phyloP scores from a whole-genome alignment of 1,140 invertebrate species.

The Calephelis nemesis region DNA sequence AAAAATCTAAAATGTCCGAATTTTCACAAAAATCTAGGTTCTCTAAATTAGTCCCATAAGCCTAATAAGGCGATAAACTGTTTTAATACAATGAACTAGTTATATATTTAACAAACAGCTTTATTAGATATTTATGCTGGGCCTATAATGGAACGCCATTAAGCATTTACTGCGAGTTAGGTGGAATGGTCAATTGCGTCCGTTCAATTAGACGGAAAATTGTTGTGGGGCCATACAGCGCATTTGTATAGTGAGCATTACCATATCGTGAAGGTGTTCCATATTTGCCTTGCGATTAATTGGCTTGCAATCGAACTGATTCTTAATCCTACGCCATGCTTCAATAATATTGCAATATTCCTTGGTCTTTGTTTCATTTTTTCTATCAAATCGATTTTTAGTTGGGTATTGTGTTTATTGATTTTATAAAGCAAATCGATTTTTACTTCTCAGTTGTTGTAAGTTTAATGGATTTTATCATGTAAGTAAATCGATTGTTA shows the following conservation, averaged over 20 bases:
- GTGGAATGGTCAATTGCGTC: constrained; percentile 65
- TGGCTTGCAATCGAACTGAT: constrained; percentile 3
- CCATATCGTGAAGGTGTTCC: constrained; percentile 11
- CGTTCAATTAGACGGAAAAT: constrained; percentile 75
- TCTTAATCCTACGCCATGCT: constrained; percentile 6
- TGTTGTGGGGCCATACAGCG: constrained; percentile 34
- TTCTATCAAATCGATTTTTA: too few species aligned
- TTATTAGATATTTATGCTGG: constrained; percentile 1
- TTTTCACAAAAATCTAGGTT: too few species aligned
- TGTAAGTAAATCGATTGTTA: too few species aligned
- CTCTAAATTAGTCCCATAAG: too few species aligned
- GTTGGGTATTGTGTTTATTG: too few species aligned
- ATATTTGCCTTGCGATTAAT: constrained; percentile 10
- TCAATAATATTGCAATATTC: neutral
- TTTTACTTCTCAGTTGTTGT: too few species aligned
- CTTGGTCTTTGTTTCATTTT: too few species aligned
- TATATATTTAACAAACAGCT: neutral
- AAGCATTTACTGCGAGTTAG: constrained; percentile 52
- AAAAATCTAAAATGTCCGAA: too few species aligned
- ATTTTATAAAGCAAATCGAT: too few species aligned
- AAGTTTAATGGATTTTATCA: too few species aligned
- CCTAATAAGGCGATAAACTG: too few species aligned
- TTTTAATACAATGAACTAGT: too few species aligned
- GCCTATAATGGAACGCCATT: constrained; percentile 10
- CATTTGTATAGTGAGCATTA: constrained; percentile 5